Base-by-base conservation (phyloP, 1,140 invertebrate species). In the Meloidogyne exigua region DNA sequence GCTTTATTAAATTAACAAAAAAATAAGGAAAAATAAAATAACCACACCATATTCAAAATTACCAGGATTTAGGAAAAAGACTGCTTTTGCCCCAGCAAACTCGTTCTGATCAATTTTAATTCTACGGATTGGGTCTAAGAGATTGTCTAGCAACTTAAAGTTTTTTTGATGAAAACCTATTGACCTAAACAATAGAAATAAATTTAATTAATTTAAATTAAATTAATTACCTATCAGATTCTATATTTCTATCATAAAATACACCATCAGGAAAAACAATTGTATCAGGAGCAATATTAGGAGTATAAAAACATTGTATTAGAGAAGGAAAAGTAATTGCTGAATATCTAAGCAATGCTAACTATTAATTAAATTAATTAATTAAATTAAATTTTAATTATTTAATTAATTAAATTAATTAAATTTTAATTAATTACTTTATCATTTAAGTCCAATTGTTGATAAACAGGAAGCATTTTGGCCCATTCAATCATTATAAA, bases 61-160 rank as follows among this genome's bases (percentile, higher is more conserved):
- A 87, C 84, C 84, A 26, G 85, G 85, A 82, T 87, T 87, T n/a
- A 87, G 66, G 71, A 87, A 87, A 76, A 87, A 87, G 44, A 87
- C 86, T 7, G 86, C 83, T 71, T 87, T 87, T 36, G 81, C 82
- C 2, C 85, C 85, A 39, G 85, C 81, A 74, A 87, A 87, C 68
- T 87, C 85, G 63, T 86, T 83, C 15, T 72, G 77, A 72, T 87
- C 86, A 44, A 86, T 85, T 32, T 82, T 73, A 77, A 87, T 80
- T 71, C 82, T 75, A 12, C 86, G 66, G 64, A 87, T 87, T 63
- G 85, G 85, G 63, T 85, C 85, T 36, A 87, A 36, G 21, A 87
- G 66, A 68, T 87, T 86, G 66, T 87, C 86, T 1, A 87, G 76
- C 84, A 87, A 85, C 76, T 87, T 86, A 69, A 80, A 83, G 72